Evolutionary conservation across 2,888 invertebrate genomes (phyloP).

Genomic region (Campoplex capitator): DNA sequence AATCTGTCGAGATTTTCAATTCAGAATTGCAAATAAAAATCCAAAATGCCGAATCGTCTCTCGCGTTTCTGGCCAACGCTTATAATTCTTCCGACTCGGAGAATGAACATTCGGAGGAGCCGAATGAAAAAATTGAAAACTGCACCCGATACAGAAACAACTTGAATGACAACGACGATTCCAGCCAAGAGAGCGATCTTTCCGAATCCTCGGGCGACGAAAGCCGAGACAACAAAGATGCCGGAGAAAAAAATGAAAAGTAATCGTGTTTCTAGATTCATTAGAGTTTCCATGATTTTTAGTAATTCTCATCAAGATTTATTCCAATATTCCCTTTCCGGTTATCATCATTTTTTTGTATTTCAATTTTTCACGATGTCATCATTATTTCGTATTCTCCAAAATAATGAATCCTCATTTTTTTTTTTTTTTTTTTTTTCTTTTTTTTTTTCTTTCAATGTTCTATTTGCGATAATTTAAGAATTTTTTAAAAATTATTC

Average conservation of each 20-base stretch:
- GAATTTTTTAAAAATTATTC: neutral
- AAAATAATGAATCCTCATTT: too few species aligned
- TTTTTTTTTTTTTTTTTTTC: too few species aligned
- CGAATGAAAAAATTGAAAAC: neutral
- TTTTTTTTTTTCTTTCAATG: too few species aligned
- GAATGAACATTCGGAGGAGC: neutral
- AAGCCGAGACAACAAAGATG: neutral
- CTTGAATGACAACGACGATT: neutral
- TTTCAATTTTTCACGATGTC: neutral
- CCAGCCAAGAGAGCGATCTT: neutral
- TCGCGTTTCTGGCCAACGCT: constrained; percentile 11
- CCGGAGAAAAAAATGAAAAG: neutral
- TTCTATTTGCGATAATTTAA: neutral
- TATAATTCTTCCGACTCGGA: constrained; percentile 25
- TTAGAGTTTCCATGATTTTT: too few species aligned
- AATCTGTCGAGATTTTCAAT: neutral
- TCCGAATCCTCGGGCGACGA: neutral
- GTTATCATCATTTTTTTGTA: too few species aligned
- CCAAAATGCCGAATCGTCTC: neutral
- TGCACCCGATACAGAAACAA: neutral
- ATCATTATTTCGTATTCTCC: too few species aligned
- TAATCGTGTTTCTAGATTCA: neutral
- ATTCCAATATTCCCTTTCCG: too few species aligned
- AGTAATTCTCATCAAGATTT: too few species aligned
- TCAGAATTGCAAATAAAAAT: neutral